Conservation (phyloP, 2,113 vertebrate species). For the Pavo muticus region DNA sequence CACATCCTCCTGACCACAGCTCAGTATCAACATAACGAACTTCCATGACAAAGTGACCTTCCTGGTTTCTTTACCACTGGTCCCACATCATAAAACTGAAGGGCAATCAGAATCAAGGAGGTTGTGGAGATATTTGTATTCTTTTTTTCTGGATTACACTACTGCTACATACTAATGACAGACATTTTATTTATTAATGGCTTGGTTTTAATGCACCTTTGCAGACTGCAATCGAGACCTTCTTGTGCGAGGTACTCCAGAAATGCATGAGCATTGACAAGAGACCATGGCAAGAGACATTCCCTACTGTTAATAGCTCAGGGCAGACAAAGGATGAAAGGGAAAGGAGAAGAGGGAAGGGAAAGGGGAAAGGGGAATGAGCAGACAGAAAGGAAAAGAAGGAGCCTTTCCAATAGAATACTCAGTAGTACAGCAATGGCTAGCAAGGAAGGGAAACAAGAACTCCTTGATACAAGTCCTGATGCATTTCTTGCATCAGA, state of each 20-base stretch:
- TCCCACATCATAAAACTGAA: background rate
- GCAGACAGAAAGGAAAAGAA: background rate
- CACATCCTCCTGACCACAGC: background rate
- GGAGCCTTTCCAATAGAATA: background rate
- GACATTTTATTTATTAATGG: background rate
- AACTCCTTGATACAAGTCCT: background rate
- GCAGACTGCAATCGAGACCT: background rate
- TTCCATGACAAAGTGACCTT: background rate
- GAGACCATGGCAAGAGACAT: background rate
- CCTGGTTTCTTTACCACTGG: background rate
- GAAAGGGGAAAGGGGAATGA: background rate
- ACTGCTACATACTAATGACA: background rate
- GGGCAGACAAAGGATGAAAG: background rate
- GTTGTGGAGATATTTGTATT: background rate
- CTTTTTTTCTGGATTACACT: background rate
- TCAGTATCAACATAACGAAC: background rate
- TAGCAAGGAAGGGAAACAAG: background rate
- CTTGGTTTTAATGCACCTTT: background rate
- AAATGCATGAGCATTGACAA: background rate
- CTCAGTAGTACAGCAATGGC: background rate
- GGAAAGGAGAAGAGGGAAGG: background rate
- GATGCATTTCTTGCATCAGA: background rate
- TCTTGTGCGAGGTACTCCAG: rapidly evolving
- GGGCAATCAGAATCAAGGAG: background rate
- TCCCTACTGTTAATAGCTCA: background rate